Base-by-base conservation (phyloP, 2,797 vertebrate genomes). In the Bovichtus diacanthus region DNA sequence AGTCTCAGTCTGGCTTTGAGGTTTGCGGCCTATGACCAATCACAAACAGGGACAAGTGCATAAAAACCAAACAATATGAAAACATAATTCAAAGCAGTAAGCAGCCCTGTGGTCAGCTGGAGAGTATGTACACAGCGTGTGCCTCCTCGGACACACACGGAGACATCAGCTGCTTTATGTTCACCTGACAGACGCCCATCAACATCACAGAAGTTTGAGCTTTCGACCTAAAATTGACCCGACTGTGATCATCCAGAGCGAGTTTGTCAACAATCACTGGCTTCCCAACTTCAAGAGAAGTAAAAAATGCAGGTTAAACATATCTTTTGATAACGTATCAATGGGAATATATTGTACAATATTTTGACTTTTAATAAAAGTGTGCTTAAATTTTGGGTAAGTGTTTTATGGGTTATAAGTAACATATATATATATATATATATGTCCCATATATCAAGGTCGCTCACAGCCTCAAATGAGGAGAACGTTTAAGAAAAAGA, bases 391-490 rank as follows among this genome's bases (percentile, higher is more conserved):
- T 27, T 27, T 27, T n/a, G n/a, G n/a, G n/a, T n/a, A 1, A 27
- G 27, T 27, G 27, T 27, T 27, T 27, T 27, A 27, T 27, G 27
- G 27, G 27, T 27, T 27, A 27, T 27, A 27, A 27, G 27, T n/a
- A n/a, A n/a, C n/a, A n/a, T n/a, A n/a, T n/a, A n/a, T n/a, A n/a
- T 59, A 53, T 76, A n/a, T n/a, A n/a, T n/a, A n/a, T n/a, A n/a
- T n/a, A n/a, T 59, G 53, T 76, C 77, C 80, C 70, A 78, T 83
- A 72, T 79, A 77, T 73, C 78, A 61, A 84, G 70, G 62, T 76
- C 18, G 19, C 50, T 47, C 11, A 34, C 44, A 36, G 43, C 12
- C 29, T 23, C 31, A 68, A 63, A 43, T 61, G 18, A 67, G 15
- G 23, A 47, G 25, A 49, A 25, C 23, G 36, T 38, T 51, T 10